Conservation (phyloP, 2,113 vertebrate species). For the Condylura cristata region DNA sequence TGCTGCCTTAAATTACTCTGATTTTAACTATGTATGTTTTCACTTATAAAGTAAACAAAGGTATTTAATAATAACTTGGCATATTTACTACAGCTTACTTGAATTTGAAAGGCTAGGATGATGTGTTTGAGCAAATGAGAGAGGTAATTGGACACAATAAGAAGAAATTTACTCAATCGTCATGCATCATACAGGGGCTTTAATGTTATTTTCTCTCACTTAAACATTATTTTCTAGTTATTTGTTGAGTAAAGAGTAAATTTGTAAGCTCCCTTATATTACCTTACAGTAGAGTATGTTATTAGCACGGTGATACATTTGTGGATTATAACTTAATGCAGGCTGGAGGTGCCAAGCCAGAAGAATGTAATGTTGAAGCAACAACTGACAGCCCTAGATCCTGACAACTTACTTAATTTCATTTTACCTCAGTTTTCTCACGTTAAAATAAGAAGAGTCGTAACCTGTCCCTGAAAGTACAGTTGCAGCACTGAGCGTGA, state of each 20-base stretch:
- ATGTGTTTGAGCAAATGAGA: neutral
- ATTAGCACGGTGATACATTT: neutral
- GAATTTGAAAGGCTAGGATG: neutral
- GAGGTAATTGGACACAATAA: neutral
- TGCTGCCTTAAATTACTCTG: neutral
- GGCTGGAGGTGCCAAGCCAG: neutral
- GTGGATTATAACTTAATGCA: neutral
- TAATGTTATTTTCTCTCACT: neutral
- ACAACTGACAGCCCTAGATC: neutral
- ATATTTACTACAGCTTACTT: neutral
- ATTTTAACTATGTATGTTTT: neutral
- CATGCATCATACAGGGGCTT: neutral
- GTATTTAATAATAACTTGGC: neutral
- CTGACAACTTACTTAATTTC: neutral
- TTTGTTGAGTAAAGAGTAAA: neutral
- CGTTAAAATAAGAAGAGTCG: neutral
- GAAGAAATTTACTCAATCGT: neutral
- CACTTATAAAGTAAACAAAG: neutral
- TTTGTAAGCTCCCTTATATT: neutral
- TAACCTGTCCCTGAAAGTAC: neutral
- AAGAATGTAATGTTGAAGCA: neutral
- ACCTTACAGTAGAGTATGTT: neutral
- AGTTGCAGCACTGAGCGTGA: neutral
- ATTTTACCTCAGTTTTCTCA: neutral
- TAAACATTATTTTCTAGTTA: neutral